Conservation (phyloP, 2,797 vertebrate species). For the Poecilia gillii region DNA sequence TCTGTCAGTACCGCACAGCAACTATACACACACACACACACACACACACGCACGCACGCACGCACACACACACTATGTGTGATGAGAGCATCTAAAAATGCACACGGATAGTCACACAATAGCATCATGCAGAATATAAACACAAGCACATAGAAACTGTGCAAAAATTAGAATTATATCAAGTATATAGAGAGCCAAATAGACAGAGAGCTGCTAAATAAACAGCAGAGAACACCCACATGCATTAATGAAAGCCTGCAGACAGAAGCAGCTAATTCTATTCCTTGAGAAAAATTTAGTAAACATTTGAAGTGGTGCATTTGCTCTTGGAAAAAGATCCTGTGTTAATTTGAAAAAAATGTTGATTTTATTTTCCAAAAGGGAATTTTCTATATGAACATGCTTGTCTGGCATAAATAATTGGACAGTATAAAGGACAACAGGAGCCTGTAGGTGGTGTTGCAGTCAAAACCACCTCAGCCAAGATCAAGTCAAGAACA, state of each 20-base stretch:
- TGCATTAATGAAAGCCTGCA: constrained; percentile 36
- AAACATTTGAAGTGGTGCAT: background rate
- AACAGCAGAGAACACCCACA: constrained; percentile 31
- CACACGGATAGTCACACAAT: constrained; percentile 7
- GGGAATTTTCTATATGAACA: background rate
- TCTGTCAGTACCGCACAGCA: constrained; percentile 64
- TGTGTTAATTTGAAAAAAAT: background rate
- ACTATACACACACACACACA: constrained; percentile 37
- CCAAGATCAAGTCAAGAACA: background rate
- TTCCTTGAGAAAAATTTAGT: background rate
- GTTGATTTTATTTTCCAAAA: background rate
- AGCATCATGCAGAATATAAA: constrained; percentile 20
- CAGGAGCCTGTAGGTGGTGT: background rate
- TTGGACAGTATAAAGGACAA: background rate
- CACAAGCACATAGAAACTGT: constrained; percentile 15
- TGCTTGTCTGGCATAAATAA: background rate
- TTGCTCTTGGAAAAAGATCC: background rate
- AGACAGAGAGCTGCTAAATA: constrained; percentile 22
- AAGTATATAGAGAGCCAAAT: constrained; percentile 18
- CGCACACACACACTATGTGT: constrained; percentile 10
- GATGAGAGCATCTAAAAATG: constrained; percentile 34
- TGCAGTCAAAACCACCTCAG: background rate
- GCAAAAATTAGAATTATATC: constrained; percentile 10
- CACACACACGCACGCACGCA: constrained; percentile 12
- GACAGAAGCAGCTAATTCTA: constrained; percentile 23